Evolutionary conservation across 1,140 invertebrate species (phyloP).

Genomic region (Nylanderia fulva): DNA sequence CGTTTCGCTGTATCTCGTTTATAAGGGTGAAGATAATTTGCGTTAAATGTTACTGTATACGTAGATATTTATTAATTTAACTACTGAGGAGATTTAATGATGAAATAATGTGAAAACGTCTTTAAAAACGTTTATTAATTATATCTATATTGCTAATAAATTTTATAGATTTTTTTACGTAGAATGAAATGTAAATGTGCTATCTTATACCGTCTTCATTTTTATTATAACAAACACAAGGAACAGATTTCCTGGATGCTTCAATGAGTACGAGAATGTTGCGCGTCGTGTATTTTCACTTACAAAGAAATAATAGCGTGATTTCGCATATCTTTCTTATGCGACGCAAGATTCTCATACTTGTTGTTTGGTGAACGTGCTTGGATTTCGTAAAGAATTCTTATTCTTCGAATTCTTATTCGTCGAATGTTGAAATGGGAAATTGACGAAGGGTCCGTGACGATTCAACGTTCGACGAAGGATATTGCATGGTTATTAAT

Average conservation of each 20-base stretch:
- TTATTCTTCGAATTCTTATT: too few species aligned
- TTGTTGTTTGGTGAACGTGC: constrained; percentile 68
- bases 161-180: background rate
- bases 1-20: constrained; percentile 9
- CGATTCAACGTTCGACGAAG: constrained; percentile 61
- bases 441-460: constrained; percentile 57
- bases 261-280: constrained; percentile 27
- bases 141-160: background rate
- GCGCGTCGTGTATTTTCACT: constrained; percentile 9
- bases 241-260: constrained; percentile 42
- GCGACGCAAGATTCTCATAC: constrained; percentile 55
- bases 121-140: background rate
- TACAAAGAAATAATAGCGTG: constrained; percentile 6
- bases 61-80: background rate
- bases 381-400: constrained; percentile 49
- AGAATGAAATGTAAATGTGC: background rate
- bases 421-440: constrained; percentile 65
- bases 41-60: background rate
- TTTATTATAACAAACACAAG: background rate
- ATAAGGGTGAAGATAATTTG: background rate
- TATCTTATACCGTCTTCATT: background rate
- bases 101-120: background rate
- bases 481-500: constrained; percentile 66
- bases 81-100: background rate
- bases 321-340: constrained; percentile 41